Base-by-base conservation (phyloP, 1,140 invertebrate species). In the Nephotettix cincticeps region DNA sequence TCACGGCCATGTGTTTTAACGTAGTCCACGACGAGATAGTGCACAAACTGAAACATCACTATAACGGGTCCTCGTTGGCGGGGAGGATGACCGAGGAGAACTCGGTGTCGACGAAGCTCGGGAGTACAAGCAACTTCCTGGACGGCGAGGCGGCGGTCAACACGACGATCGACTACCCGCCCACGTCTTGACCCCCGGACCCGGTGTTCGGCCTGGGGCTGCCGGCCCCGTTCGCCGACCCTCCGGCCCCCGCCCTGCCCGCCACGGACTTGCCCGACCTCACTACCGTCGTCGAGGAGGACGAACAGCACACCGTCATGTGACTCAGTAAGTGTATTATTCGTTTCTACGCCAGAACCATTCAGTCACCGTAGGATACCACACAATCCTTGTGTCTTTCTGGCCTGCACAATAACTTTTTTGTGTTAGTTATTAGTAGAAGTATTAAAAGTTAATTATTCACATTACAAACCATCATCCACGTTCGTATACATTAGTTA, bases 1-100 rank as follows among this genome's bases (percentile, higher is more conserved):
- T 99, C 36, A 95, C 97, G n/a, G 95, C 96, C 29, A 98, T 98
- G 95, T 98, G 95, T 76, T 98, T 98, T 83, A 97, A 97, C 80
- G 91, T 99, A 32, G 90, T 99, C 67, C 96, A 99, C 81, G 95
- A 98, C 78, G 95, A 98, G 80, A 91, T 93, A 61, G 88, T 93
- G 14, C 90, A 93, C 81, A 86, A 90, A 69, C 81, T 92, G n/a
- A 87, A 87, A 74, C 90, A 91, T 75, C 78, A 80, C 63, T 79
- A 72, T 45, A 9, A n/a, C 66, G 64, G n/a, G 11, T 56, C 70
- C 14, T 61, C 23, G 40, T 1, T 14, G 32, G 9, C 45, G 30
- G 40, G 63, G 63, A 25, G 43, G 64, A 67, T 40, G 11, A 19
- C 19, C 32, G 21, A 40, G 21, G 64, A 67, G 2, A 27, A 27